Conservation (phyloP, 2,888 invertebrate species). For the Chrysodeixis includens region DNA sequence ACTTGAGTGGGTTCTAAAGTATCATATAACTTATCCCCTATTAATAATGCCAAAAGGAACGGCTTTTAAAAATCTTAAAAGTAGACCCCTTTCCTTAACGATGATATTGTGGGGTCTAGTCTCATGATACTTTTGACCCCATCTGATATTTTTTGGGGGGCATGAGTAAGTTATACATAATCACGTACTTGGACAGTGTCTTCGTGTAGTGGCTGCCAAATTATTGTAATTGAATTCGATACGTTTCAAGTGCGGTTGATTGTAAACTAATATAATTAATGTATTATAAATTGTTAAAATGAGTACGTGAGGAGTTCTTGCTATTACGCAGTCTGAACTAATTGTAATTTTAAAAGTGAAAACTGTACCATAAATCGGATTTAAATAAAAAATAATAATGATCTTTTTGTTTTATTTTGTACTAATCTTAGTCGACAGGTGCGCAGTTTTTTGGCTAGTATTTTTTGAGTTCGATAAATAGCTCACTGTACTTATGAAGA, state of each 20-base stretch:
- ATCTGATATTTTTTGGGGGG: neutral
- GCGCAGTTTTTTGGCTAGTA: too few relatives aligned
- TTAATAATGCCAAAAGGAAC: neutral
- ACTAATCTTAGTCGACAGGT: too few relatives aligned
- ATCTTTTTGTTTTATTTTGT: constrained; percentile 24
- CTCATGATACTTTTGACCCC: neutral
- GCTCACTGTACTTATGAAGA: too few relatives aligned
- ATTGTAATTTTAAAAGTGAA: constrained; percentile 79
- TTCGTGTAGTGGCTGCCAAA: constrained; percentile 23
- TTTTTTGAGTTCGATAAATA: too few relatives aligned
- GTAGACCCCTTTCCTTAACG: neutral
- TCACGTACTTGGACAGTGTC: constrained; percentile 42
- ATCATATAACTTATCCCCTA: neutral
- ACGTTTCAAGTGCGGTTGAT: constrained; percentile 57
- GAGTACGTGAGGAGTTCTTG: constrained; percentile 62
- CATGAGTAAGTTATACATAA: constrained; percentile 7
- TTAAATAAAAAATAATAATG: constrained; percentile 84
- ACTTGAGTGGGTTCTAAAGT: neutral
- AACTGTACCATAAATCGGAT: constrained; percentile 83
- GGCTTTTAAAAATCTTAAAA: neutral
- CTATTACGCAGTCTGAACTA: constrained; percentile 72
- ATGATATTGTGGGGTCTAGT: neutral
- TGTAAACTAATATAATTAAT: constrained; percentile 61
- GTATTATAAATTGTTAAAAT: constrained; percentile 57
- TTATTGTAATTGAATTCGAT: constrained; percentile 34